Conservation (phyloP, 2,888 invertebrate genomes). For the Patella pellucida region DNA sequence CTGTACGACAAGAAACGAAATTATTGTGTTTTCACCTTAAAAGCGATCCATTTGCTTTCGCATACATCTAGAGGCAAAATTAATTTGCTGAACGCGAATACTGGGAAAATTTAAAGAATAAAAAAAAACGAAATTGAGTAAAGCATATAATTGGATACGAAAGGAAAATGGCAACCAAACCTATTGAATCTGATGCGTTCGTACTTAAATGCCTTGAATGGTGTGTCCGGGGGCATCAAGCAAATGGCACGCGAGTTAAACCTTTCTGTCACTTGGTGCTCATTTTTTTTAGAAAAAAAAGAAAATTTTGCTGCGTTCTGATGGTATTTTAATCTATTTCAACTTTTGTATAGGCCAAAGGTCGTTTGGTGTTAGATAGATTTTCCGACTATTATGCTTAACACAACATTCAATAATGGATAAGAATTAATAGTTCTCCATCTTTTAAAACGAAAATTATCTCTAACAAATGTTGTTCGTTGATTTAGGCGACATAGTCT, state of each 20-base stretch:
- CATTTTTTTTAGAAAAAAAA: background rate
- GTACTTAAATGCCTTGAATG: background rate
- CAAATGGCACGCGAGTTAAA: slow-evolving; percentile 5
- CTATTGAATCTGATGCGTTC: slow-evolving; percentile 7
- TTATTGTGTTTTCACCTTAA: background rate
- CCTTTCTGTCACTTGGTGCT: slow-evolving; percentile 2
- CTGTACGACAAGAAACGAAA: background rate
- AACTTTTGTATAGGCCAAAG: too few relatives aligned
- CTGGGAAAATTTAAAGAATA: too few relatives aligned
- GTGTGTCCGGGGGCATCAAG: background rate
- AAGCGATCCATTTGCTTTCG: background rate
- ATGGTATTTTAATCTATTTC: too few relatives aligned
- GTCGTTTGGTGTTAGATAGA: too few relatives aligned
- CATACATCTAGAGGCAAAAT: slow-evolving; percentile 9
- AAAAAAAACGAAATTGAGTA: background rate
- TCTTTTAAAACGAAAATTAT: too few relatives aligned
- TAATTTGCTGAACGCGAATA: background rate
- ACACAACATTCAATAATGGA: too few relatives aligned
- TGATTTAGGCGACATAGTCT: too few relatives aligned
- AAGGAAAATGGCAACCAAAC: background rate
- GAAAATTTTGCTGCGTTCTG: too few relatives aligned
- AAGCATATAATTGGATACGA: slow-evolving; percentile 1
- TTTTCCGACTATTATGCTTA: too few relatives aligned
- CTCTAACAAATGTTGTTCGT: too few relatives aligned
- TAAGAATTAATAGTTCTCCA: too few relatives aligned